A percentile compares a stretch with the other conserved stretches of the same genome.
Evolutionary conservation across 1,140 invertebrate species (phyloP).

Genomic region (Limonius californicus): DNA sequence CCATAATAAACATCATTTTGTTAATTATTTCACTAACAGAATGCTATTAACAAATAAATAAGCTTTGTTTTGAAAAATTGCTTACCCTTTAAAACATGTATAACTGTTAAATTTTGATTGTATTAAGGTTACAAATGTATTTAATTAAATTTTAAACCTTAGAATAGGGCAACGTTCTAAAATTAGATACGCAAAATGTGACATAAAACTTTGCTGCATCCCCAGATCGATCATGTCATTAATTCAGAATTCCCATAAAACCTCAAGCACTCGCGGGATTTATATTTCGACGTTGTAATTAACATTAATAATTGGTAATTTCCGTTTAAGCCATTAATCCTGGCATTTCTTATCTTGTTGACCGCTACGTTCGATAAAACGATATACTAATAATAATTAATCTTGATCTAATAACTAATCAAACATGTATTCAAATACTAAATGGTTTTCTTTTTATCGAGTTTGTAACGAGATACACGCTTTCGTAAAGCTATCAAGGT

Average conservation of each 20-base stretch:
- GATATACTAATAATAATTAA: constrained; percentile 12
- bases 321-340: background rate
- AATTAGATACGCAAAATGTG: too few species aligned
- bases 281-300: background rate
- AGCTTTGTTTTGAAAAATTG: too few species aligned
- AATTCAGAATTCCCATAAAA: background rate
- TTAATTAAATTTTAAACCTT: too few species aligned
- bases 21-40: too few species aligned
- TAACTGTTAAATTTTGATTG: too few species aligned
- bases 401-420: constrained; percentile 13
- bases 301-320: constrained; percentile 5
- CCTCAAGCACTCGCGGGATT: too few species aligned
- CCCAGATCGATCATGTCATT: background rate
- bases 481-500: background rate
- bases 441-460: constrained; percentile 9
- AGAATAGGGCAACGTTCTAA: too few species aligned
- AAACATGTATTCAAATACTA: constrained; percentile 14
- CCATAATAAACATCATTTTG: too few species aligned
- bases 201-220: too few species aligned
- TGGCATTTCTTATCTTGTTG: background rate
- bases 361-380: background rate
- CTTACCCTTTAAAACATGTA: too few species aligned
- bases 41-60: too few species aligned
- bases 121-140: too few species aligned
- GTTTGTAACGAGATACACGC: constrained; percentile 5